Evolutionary conservation across 1,140 invertebrate species (phyloP), one percentile per base, ranked within the genome.

Genomic region (Conus ventricosus): DNA sequence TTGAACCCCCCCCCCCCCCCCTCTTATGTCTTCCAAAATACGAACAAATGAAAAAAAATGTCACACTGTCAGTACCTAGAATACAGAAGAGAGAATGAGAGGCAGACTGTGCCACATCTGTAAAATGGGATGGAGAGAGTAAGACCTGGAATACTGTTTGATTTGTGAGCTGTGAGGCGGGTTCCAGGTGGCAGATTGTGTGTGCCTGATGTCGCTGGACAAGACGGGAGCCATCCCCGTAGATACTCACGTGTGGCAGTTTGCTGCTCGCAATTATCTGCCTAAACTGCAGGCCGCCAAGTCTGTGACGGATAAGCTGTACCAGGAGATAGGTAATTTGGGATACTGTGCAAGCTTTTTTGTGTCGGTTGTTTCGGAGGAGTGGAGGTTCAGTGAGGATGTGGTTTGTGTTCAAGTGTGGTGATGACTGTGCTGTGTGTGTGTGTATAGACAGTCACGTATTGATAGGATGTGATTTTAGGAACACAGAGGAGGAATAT

Each of bases 171-270:
- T 0, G 15, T 60, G 15, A 60, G 8, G 15, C 6, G 4, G 11
- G 6, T 20, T 71, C 5, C 92, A 98, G 97, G 97, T 99, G 39
- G 98, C 99, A n/a, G 99, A 99, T 95, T 99, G 99, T 95, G 97
- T 99, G 92, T 99, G 98, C 95, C 96, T 99, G 6, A 99, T 99
- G 99, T 98, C 98, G 3, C 95, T 99, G 89, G 97, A 97, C 83
- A 97, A 99, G 94, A 94, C 98, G 80, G 96, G 97, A 93, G 97
- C 98, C 0, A 97, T 99, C 87, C 99, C 99, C 20, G 97, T 99
- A 3, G 99, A 99, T 94, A 99, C 98, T 0, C 99, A 99, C 95
- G 98, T 99, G 27, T 98, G 97, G 95, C 97, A 99, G 96, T 97
- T 99, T 87, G 98, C 98, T 6, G 95, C 96, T 55, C 95, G 96